Percentiles rank a stretch among this genome's conserved stretches.
Conservation (phyloP, 2,888 invertebrate genomes). For the Chesias legatella region DNA sequence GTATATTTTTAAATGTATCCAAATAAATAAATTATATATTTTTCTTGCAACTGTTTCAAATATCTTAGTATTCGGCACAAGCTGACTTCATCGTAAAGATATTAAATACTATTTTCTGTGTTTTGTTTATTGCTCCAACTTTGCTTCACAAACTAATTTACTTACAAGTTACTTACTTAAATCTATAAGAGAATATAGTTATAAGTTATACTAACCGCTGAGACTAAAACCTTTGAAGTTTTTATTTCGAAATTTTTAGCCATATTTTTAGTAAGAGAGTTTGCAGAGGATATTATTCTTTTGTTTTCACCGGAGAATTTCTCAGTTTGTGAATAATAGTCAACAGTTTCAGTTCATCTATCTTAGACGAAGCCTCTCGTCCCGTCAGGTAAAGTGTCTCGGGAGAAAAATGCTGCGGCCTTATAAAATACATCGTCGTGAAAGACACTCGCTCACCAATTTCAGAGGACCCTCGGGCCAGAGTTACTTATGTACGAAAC, state of each 20-base stretch:
- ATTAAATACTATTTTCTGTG: constrained; percentile 20
- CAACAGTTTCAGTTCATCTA: constrained; percentile 13
- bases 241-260: constrained; percentile 11
- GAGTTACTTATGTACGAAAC: constrained; percentile 25
- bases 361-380: constrained; percentile 11
- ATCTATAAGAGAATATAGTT: neutral
- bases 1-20: constrained; percentile 6
- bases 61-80: constrained; percentile 24
- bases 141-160: constrained; percentile 13
- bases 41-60: constrained; percentile 8
- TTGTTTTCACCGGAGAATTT: constrained; percentile 12
- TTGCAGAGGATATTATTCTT: constrained; percentile 1
- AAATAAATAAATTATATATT: constrained; percentile 5
- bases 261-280: constrained; percentile 11
- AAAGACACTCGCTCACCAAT: constrained; percentile 19
- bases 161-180: constrained; percentile 11
- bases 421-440: constrained; percentile 23
- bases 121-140: constrained; percentile 13
- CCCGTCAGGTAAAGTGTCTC: constrained; percentile 22
- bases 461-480: constrained; percentile 24
- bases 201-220: constrained; percentile 10
- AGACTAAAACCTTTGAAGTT: constrained; percentile 10
- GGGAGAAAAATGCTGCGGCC: constrained; percentile 23
- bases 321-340: constrained; percentile 11
- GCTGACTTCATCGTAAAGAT: constrained; percentile 16